phyloP scores from a whole-genome alignment of 2,113 vertebrate genomes.

The Rallus limicola region DNA sequence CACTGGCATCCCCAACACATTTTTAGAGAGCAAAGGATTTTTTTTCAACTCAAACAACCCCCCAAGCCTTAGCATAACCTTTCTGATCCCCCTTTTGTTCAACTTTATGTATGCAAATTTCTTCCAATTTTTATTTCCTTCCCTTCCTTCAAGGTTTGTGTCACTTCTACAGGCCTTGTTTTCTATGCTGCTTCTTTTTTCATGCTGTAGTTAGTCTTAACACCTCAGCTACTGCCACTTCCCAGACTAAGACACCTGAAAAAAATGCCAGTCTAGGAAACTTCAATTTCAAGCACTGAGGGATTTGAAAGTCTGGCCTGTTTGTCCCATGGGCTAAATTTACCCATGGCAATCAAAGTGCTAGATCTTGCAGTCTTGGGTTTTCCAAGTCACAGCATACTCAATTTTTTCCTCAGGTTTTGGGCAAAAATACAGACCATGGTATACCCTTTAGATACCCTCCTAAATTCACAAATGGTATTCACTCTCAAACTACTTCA shows the following conservation, averaged over 20 bases:
- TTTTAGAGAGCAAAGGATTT: not conserved
- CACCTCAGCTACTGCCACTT: not conserved
- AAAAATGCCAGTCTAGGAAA: not conserved
- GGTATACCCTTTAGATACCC: not conserved
- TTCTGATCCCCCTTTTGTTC: not conserved
- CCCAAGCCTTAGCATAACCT: not conserved
- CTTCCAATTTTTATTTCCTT: not conserved
- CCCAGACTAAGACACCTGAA: not conserved
- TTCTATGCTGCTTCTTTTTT: not conserved
- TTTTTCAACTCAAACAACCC: not conserved
- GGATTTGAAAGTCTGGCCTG: not conserved
- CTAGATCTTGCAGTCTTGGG: not conserved
- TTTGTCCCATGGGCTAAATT: not conserved
- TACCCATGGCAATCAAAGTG: not conserved
- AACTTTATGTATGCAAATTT: not conserved
- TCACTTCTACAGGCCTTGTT: not conserved
- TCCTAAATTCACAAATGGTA: not conserved
- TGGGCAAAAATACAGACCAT: not conserved
- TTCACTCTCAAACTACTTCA: not conserved
- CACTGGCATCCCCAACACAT: not conserved
- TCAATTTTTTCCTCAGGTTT: not conserved
- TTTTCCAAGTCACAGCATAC: not conserved
- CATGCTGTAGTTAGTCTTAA: not conserved
- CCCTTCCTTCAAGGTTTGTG: not conserved
- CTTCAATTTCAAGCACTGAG: not conserved